Evolutionary conservation across 2,888 invertebrate species (phyloP), one percentile per base, ranked within the genome.

Genomic region (Tetheella fluctuosa): DNA sequence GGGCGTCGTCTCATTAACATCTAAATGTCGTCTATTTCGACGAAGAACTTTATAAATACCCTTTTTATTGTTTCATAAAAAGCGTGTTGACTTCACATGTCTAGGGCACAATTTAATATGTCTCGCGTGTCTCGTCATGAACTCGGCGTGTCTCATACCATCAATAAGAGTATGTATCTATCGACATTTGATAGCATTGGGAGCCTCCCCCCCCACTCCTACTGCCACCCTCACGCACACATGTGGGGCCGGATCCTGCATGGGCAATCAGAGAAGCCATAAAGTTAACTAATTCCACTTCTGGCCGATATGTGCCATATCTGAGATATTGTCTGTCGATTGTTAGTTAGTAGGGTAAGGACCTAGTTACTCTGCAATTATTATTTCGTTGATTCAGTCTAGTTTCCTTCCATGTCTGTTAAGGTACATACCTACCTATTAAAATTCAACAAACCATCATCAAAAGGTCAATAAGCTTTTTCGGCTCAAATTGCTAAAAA

Each of bases 1-100:
- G 34, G n/a, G 39, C 39, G 39, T n/a, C 48, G 20, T 17, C 20
- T 48, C 48, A 48, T 48, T 48, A 48, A 20, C 48, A 48, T 48
- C 48, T 10, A 48, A 48, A 48, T 48, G 48, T 48, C 48, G 48
- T 48, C 48, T 20, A 48, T 48, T 48, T 20, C 20, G 20, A 20
- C 48, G 48, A 20, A n/a, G 15, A 8, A 15, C 20, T 48, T 48
- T 48, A 48, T 48, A 48, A 48, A 48, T 8, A 42, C n/a, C 42
- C 7, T 42, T 15, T 42, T 7, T 42, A 42, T 42, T 42, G 17
- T 42, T 17, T 42, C 42, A 42, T 20, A 48, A 48, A 42, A 20
- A 48, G 10, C 17, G 10, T 17, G 48, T 48, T 48, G 48, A 20
- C 48, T 48, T 48, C 48, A n/a, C 20, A 48, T n/a, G 48, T 20